These are phyloP conservation scores for Dissostichus mawsoni DNA, from an alignment of 2,113 vertebrate species.

Conservation along the genomic window DNA sequence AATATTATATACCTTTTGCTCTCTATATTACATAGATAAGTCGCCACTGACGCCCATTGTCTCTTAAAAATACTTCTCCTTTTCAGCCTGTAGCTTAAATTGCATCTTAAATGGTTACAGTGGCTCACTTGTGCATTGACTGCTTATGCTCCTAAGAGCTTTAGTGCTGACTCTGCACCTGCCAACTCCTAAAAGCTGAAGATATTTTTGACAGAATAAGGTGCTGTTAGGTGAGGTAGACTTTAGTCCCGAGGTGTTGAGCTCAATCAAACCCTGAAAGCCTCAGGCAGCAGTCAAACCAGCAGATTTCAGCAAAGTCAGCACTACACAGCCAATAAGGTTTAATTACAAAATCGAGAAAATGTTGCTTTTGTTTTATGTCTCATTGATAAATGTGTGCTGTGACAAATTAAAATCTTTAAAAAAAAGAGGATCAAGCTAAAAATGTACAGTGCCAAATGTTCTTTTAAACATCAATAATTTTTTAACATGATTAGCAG, in stretches of 20 bases:
- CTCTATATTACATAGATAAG: background rate
- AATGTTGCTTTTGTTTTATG: too few species aligned
- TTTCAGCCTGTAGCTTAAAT: background rate
- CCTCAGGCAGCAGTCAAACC: constrained; percentile 28
- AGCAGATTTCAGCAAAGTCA: constrained; percentile 20
- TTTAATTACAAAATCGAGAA: constrained; percentile 11
- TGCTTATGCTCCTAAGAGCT: constrained; percentile 17
- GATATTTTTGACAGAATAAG: constrained; percentile 49
- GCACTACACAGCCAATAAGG: background rate
- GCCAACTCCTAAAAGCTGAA: constrained; percentile 33
- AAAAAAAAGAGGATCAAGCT: too few species aligned
- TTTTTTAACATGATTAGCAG: too few species aligned
- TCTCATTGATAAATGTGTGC: background rate
- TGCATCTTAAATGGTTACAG: constrained; percentile 1
- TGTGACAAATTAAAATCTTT: background rate
- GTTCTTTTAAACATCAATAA: background rate
- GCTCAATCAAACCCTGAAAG: constrained; percentile 39
- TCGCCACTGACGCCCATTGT: background rate
- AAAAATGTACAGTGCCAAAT: background rate
- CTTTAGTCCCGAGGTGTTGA: constrained; percentile 24
- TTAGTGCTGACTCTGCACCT: constrained; percentile 50
- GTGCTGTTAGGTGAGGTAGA: constrained; percentile 28
- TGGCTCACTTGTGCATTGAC: constrained; percentile 21
- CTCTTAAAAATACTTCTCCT: background rate
- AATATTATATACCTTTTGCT: background rate